phyloP scores from a whole-genome alignment of 2,113 vertebrate species.

The Corvus cornix region DNA sequence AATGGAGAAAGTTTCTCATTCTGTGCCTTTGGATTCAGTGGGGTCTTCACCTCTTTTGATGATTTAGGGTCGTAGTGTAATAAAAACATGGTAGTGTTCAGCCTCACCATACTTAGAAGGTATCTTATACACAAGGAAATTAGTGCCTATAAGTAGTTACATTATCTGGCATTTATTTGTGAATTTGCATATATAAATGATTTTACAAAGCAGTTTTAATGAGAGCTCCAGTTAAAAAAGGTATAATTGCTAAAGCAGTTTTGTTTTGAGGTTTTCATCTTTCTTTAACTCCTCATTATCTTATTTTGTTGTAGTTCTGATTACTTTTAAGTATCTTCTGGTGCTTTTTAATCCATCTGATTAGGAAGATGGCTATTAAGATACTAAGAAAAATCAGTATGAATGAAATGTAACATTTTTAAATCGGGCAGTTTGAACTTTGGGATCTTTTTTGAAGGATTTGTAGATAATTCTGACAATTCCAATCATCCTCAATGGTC shows the following conservation, averaged over 20 bases:
- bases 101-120: background rate
- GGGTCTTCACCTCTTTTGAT: background rate
- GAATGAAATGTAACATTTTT: background rate
- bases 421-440: background rate
- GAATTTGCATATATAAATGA: background rate
- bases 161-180: background rate
- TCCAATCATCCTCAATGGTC: background rate
- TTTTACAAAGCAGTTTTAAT: background rate
- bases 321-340: background rate
- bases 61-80: background rate
- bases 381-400: background rate
- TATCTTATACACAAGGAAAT: background rate
- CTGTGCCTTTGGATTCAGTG: background rate
- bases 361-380: background rate
- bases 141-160: background rate
- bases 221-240: background rate
- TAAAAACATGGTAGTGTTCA: background rate
- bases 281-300: background rate
- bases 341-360: background rate
- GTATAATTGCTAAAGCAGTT: background rate
- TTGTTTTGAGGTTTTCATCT: background rate
- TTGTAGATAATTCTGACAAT: background rate
- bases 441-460: background rate
- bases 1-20: background rate
- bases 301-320: background rate